These are phyloP conservation scores for Noctua janthina DNA, from an alignment of 2,888 invertebrate species.

Conservation along the genomic window DNA sequence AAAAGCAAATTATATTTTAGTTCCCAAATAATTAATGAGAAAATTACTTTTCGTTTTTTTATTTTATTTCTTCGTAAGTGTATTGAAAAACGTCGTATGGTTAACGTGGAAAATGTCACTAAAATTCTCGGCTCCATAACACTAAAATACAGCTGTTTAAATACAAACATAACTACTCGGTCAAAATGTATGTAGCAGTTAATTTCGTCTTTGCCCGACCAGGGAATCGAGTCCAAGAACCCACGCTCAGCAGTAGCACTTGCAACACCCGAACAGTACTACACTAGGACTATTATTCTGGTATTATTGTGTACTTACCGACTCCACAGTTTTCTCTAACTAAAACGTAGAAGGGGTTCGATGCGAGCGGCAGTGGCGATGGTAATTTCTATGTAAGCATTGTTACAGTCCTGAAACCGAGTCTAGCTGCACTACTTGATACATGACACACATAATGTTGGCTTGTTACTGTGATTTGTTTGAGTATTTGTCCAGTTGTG, in stretches of 20 bases:
- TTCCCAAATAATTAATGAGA: too few species aligned
- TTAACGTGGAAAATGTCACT: too few species aligned
- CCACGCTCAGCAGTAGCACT: background rate
- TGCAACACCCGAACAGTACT: background rate
- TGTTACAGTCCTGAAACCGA: conserved; percentile 81
- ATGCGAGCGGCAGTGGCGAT: conserved; percentile 68
- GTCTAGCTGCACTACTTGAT: conserved; percentile 70
- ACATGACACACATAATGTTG: conserved; percentile 68
- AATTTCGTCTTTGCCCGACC: background rate
- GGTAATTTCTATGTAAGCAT: conserved; percentile 89
- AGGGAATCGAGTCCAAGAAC: background rate
- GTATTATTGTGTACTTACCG: conserved; percentile 6
- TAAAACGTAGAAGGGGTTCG: conserved; percentile 72
- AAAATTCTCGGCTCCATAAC: too few species aligned
- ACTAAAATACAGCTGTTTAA: too few species aligned
- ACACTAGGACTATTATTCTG: background rate
- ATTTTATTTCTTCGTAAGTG: too few species aligned
- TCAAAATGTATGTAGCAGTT: background rate
- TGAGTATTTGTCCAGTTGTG: background rate
- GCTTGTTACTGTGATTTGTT: conserved; percentile 12
- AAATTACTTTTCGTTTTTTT: too few species aligned
- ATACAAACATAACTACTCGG: background rate
- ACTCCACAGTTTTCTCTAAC: conserved; percentile 61
- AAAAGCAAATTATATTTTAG: too few species aligned
- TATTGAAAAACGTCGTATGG: too few species aligned